Conservation (phyloP, 2,888 invertebrate species). For the Sinelater perroti region DNA sequence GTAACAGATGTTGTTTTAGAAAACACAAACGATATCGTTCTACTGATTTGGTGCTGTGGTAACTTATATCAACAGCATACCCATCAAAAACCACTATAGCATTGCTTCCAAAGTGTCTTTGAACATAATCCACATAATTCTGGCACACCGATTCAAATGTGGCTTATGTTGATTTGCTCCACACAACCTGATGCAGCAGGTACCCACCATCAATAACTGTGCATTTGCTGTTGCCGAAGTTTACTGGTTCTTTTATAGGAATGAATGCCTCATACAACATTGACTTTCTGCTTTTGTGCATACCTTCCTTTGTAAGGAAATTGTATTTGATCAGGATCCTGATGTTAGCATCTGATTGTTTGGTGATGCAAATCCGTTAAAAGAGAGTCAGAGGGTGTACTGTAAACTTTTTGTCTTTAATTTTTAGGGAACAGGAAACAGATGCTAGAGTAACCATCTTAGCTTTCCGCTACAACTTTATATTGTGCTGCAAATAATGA, state of each 20-base stretch:
- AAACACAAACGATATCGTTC: constrained; percentile 29
- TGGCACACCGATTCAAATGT: constrained; percentile 12
- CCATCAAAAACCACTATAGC: constrained; percentile 32
- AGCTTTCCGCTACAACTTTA: constrained; percentile 12
- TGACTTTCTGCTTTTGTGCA: too few relatives aligned
- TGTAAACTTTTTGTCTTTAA: background rate
- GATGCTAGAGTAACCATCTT: too few relatives aligned
- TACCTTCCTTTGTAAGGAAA: too few relatives aligned
- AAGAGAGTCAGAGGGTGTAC: constrained; percentile 27
- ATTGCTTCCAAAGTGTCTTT: constrained; percentile 28
- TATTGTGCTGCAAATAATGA: constrained; percentile 34
- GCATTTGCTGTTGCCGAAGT: constrained; percentile 9
- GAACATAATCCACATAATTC: constrained; percentile 23
- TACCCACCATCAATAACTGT: constrained; percentile 30
- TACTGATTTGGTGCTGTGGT: constrained; percentile 30
- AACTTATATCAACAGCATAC: constrained; percentile 22
- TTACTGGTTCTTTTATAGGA: too few relatives aligned
- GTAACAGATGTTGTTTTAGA: too few relatives aligned
- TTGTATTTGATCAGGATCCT: constrained; percentile 28
- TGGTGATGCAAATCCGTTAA: constrained; percentile 37
- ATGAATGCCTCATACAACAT: too few relatives aligned
- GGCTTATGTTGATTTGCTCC: too few relatives aligned
- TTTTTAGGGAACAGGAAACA: too few relatives aligned
- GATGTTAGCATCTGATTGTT: constrained; percentile 27
- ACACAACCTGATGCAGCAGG: background rate